These are phyloP conservation scores for Pogonognathellus flavescens DNA, from an alignment of 1,140 invertebrate species.

Conservation along the genomic window DNA sequence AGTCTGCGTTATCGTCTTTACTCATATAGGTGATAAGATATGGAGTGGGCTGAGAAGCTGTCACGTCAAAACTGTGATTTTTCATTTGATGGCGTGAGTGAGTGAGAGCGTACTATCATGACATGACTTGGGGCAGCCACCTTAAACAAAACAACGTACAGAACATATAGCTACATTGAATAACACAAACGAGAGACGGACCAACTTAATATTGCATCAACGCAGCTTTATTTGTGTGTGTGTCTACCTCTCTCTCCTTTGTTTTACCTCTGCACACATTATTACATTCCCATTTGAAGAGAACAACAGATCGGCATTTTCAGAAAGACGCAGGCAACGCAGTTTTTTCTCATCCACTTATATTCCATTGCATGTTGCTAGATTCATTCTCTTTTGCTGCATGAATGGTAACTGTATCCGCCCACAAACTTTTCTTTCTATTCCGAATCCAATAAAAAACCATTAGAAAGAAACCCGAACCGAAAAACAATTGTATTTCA, in stretches of 20 bases:
- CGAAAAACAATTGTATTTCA: conserved; percentile 32
- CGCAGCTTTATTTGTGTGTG: not conserved
- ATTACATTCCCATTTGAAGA: not conserved
- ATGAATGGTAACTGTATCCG: conserved; percentile 38
- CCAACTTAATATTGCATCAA: conserved; percentile 14
- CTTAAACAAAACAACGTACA: not conserved
- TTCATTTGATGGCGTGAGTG: conserved; percentile 60
- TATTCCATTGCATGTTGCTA: conserved; percentile 6
- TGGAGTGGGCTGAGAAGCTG: conserved; percentile 61
- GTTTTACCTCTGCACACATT: not conserved
- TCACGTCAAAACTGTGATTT: conserved; percentile 66
- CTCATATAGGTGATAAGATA: conserved; percentile 42
- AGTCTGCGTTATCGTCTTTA: not conserved
- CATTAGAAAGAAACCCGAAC: conserved; percentile 37
- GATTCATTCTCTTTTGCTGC: conserved; percentile 12
- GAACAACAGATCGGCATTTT: conserved; percentile 25
- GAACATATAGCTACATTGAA: not conserved
- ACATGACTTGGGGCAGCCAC: conserved; percentile 43
- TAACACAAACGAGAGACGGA: not conserved
- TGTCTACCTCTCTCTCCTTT: conserved; percentile 19
- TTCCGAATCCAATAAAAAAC: conserved; percentile 41
- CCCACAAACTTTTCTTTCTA: conserved; percentile 34
- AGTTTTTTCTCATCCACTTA: not conserved
- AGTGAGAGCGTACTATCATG: conserved; percentile 58
- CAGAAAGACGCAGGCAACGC: not conserved